Evolutionary conservation across 2,113 vertebrate genomes (phyloP).

Genomic region (Hippocampus comes): DNA sequence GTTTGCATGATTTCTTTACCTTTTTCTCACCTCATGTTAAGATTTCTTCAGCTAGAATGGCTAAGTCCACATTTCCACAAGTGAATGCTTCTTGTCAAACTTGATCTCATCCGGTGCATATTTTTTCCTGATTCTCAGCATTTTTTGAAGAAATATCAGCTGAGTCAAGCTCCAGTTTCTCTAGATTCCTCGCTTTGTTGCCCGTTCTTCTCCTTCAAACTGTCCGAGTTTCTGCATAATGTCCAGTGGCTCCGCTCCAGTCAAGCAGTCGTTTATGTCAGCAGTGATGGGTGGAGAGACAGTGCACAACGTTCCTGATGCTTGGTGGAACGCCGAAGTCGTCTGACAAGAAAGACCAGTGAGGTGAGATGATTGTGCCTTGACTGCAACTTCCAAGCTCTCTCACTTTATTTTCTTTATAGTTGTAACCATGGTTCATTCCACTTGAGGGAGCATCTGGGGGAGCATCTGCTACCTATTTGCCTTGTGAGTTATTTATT

Average conservation of each 20-base stretch:
- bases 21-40: slow-evolving; percentile 10
- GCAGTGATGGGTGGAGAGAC: slow-evolving; percentile 22
- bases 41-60: slow-evolving; percentile 9
- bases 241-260: slow-evolving; percentile 13
- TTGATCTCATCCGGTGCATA: background rate
- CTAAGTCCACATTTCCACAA: slow-evolving; percentile 1
- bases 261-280: slow-evolving; percentile 26
- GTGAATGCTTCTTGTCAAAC: background rate
- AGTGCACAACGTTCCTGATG: slow-evolving; percentile 44
- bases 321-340: slow-evolving; percentile 44
- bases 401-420: slow-evolving; percentile 14
- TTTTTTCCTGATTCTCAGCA: slow-evolving; percentile 18
- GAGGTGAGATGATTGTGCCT: slow-evolving; percentile 61
- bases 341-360: slow-evolving; percentile 73
- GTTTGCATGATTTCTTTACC: slow-evolving; percentile 13
- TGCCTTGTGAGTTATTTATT: slow-evolving; percentile 6
- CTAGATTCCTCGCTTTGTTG: background rate
- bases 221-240: background rate
- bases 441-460: slow-evolving; percentile 14
- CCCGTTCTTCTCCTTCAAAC: slow-evolving; percentile 11
- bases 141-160: background rate
- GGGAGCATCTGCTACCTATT: slow-evolving; percentile 27
- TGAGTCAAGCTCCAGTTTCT: too few relatives aligned
- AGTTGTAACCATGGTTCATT: slow-evolving; percentile 23
- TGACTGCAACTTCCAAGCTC: slow-evolving; percentile 40